These are phyloP conservation scores for Patella ulyssiponensis DNA, from an alignment of 2,888 invertebrate genomes.

Conservation along the genomic window DNA sequence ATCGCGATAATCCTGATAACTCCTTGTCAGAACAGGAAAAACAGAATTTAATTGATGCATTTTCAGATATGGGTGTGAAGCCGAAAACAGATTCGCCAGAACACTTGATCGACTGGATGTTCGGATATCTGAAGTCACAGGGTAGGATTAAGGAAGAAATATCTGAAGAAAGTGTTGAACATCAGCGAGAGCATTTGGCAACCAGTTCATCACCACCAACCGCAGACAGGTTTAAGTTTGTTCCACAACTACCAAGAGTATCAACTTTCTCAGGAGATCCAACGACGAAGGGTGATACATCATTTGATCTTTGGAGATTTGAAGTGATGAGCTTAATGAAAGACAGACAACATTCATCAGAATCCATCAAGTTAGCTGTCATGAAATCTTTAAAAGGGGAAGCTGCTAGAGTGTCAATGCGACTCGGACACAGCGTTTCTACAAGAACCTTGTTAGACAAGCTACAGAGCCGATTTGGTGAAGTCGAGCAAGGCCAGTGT, in stretches of 20 bases:
- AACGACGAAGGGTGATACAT: not conserved
- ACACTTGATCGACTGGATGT: too few species aligned
- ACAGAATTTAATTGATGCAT: too few species aligned
- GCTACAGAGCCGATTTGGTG: not conserved
- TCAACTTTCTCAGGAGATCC: constrained; percentile 2
- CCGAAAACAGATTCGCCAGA: too few species aligned
- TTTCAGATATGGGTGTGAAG: too few species aligned
- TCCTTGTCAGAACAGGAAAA: too few species aligned
- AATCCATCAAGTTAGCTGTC: not conserved
- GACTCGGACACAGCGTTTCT: not conserved
- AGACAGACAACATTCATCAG: not conserved
- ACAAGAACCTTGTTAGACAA: not conserved
- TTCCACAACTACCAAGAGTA: not conserved
- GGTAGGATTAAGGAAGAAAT: too few species aligned
- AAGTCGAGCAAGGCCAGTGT: not conserved
- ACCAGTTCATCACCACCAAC: not conserved
- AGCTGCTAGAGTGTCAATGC: not conserved
- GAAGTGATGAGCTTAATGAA: too few species aligned
- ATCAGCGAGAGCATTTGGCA: too few species aligned
- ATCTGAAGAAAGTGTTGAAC: too few species aligned
- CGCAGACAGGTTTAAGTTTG: not conserved
- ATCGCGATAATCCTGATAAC: too few species aligned
- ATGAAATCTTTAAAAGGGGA: not conserved
- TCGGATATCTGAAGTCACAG: too few species aligned
- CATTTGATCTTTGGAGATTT: too few species aligned